Evolutionary conservation across 1,140 invertebrate genomes (phyloP), one percentile per base, ranked within the genome.

Genomic region (Rhizoglyphus robini): DNA sequence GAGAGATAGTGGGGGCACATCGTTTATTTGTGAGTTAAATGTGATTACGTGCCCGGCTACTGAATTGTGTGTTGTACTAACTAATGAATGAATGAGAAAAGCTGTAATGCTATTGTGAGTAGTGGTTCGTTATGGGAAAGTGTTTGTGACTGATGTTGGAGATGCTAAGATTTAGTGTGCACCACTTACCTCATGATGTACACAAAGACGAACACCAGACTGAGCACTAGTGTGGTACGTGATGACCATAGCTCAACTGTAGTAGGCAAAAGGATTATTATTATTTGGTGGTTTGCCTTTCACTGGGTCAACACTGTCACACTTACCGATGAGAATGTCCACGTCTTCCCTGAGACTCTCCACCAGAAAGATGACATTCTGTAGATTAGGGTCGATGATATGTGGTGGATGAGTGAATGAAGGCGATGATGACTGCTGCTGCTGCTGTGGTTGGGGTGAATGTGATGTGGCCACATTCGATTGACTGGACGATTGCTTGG

Each of bases 121-220:
- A 41, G 8, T 41, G n/a, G n/a, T n/a, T n/a, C n/a, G 36, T 41
- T 11, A 41, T 8, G 18, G 18, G 18, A 41, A 41, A 41, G 8
- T 41, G 18, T 41, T 18, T 18, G 8, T 11, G 8, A 41, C 18
- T 41, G 36, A 41, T 41, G 36, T 11, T 41, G 36, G 36, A 18
- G 23, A n/a, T 46, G 2, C 3, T 20, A 46, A 46, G 23, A 46
- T 46, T 46, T 20, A 46, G 23, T 8, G 41, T 46, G 18, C 8
- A n/a, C n/a, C n/a, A 63, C 61, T 48, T 2, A 68, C 58, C 68
- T 69, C 27, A 68, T 41, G 13, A 71, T 70, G 57, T 69, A 71
- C n/a, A 69, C 68, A 3, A 65, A 64, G 0, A 70, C 68, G 38
- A 71, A 71, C 1, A 70, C 67, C n/a, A 71, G 58, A 34, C 69